Base-by-base conservation (phyloP, 2,888 invertebrate genomes). In the Pogonocherus hispidulus region DNA sequence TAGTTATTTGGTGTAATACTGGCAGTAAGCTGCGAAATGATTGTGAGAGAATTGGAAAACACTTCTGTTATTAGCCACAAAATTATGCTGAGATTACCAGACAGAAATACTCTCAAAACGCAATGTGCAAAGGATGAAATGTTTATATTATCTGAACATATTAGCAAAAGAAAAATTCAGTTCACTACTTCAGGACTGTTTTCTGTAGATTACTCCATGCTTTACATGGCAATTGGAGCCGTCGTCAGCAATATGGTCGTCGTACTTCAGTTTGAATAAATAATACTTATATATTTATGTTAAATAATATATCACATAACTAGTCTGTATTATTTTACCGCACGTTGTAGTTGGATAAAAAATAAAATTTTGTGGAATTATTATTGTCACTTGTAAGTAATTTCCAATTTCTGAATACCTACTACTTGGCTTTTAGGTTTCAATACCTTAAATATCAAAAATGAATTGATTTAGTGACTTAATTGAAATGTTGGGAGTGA, bases 131-230 rank as follows among this genome's bases (percentile, higher is more conserved):
- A 16, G 16, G 57, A 57, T 9, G 37, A 57, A 44, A 14, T 57
- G 8, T 22, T 14, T 5, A 16, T 57, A 8, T 57, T 57, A 44
- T 57, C 46, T 1, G 44, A 57, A 11, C 23, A 44, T 27, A 4
- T 57, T n/a, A 44, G 22, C 8, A 57, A 14, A 11, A 57, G 57
- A 14, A 44, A 27, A 8, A 27, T 44, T 8, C n/a, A 57, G 9
- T 57, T 57, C 35, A 35, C 57, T 14, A 20, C 44, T 23, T 41
- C 57, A 6, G 57, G 57, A 3, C 27, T 46, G n/a, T 57, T 57
- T 16, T 14, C 57, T n/a, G 16, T 57, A 2, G 14, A 57, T 18
- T 44, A 23, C 8, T 57, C 57, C 8, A 57, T 46, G 44, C 14
- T 57, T 8, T 44, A 37, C 44, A 9, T 57, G 18, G 23, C 23